phyloP scores from a whole-genome alignment of 1,140 invertebrate species.

The Cylas formicarius region DNA sequence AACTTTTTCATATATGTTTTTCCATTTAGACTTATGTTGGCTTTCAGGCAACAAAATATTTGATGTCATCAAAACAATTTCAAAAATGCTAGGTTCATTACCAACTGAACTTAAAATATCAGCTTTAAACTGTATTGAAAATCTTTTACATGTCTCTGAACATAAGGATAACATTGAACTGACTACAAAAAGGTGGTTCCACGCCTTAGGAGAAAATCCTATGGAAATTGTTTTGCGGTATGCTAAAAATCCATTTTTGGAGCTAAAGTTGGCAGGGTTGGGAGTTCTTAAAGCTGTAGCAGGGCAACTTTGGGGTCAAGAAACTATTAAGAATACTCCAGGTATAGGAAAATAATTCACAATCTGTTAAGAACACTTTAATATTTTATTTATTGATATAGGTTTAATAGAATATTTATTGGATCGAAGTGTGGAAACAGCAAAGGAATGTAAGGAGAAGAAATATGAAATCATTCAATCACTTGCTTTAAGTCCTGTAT shows the following conservation, averaged over 20 bases:
- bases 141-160: constrained; percentile 41
- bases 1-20: background rate
- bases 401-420: constrained; percentile 71
- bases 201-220: constrained; percentile 45
- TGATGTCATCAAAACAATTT: constrained; percentile 47
- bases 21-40: background rate
- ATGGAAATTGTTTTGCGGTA: constrained; percentile 49
- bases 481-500: constrained; percentile 56
- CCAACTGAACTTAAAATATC: constrained; percentile 54
- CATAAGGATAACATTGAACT: constrained; percentile 19
- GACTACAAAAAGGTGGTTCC: constrained; percentile 49
- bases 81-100: constrained; percentile 48
- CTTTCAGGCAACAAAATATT: constrained; percentile 41
- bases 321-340: constrained; percentile 48
- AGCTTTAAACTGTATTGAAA: constrained; percentile 53
- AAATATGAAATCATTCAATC: constrained; percentile 66
- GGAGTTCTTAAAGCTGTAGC: constrained; percentile 47
- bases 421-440: constrained; percentile 58
- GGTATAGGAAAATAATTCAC: constrained; percentile 26
- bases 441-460: constrained; percentile 62
- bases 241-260: constrained; percentile 56
- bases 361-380: background rate
- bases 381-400: constrained; percentile 26
- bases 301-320: constrained; percentile 56
- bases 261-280: constrained; percentile 50